Percentiles rank a stretch among this genome's conserved stretches.
These are phyloP conservation scores for Cephus nigrinus DNA, from an alignment of 2,888 invertebrate genomes.

Conservation along the genomic window DNA sequence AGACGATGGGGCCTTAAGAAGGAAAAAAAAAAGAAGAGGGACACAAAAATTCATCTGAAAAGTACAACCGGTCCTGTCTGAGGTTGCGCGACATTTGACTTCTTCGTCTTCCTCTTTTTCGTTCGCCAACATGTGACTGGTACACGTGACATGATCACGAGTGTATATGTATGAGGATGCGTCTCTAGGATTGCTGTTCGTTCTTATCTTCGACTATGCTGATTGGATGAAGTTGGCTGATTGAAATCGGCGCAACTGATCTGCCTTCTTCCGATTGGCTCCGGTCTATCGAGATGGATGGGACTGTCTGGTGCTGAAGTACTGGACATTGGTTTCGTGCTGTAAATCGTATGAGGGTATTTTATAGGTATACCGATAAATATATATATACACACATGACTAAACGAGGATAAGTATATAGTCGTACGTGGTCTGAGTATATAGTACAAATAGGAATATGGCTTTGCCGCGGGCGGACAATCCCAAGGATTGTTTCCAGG, in stretches of 20 bases:
- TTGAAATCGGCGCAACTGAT: neutral
- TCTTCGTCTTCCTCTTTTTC: neutral
- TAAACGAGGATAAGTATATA: neutral
- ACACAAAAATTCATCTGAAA: conserved; percentile 2
- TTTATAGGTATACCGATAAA: neutral
- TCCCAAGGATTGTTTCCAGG: conserved; percentile 43
- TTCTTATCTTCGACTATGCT: neutral
- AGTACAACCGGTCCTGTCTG: conserved; percentile 1
- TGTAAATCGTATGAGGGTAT: neutral
- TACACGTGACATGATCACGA: neutral
- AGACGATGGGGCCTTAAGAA: neutral
- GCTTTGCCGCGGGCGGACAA: conserved; percentile 27
- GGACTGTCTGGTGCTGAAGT: neutral
- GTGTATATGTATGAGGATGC: neutral
- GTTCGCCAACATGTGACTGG: neutral
- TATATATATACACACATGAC: neutral
- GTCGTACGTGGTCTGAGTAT: neutral
- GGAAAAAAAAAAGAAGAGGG: neutral
- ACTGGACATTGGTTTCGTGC: neutral
- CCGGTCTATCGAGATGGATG: neutral
- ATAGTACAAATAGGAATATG: neutral
- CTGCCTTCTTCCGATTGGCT: neutral
- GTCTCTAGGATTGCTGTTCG: neutral
- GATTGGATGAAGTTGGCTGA: neutral
- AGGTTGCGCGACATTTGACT: conserved; percentile 7